These are phyloP conservation scores for Rhagophthalmus giganteus DNA, from an alignment of 2,888 invertebrate genomes.

Conservation along the genomic window DNA sequence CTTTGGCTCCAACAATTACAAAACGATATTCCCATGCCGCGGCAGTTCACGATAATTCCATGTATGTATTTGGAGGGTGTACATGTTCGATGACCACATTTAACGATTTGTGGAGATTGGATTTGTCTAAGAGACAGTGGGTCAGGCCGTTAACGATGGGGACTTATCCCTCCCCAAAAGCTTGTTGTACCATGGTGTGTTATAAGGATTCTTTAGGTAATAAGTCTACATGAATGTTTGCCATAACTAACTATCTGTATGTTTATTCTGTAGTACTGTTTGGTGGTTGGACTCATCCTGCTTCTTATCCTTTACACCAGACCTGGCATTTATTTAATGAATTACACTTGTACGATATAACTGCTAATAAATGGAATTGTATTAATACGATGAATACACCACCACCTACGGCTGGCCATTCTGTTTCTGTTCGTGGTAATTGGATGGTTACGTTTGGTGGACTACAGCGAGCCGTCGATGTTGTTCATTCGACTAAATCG, in stretches of 20 bases:
- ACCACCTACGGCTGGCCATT: slow-evolving; percentile 89
- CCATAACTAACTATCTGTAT: too few species aligned
- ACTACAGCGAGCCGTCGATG: slow-evolving; percentile 49
- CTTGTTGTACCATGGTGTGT: slow-evolving; percentile 89
- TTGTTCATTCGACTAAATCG: slow-evolving; percentile 58
- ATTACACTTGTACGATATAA: slow-evolving; percentile 83
- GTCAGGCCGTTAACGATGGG: slow-evolving; percentile 80
- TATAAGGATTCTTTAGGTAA: slow-evolving; percentile 75
- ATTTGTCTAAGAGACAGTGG: slow-evolving; percentile 85
- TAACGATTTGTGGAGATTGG: slow-evolving; percentile 94
- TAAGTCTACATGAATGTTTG: too few species aligned
- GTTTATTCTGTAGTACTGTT: slow-evolving; percentile 68
- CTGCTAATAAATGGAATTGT: slow-evolving; percentile 77
- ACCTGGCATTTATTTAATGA: slow-evolving; percentile 90
- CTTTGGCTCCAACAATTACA: slow-evolving; percentile 75
- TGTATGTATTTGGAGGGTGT: slow-evolving; percentile 97
- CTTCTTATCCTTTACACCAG: slow-evolving; percentile 81
- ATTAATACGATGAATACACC: slow-evolving; percentile 66
- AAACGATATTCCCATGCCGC: slow-evolving; percentile 92
- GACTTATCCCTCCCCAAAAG: slow-evolving; percentile 93
- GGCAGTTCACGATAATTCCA: slow-evolving; percentile 77
- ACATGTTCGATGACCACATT: slow-evolving; percentile 93
- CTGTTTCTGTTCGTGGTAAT: slow-evolving; percentile 81
- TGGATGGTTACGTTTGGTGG: slow-evolving; percentile 78
- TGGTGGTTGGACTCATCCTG: slow-evolving; percentile 95